Conservation (phyloP, 2,888 invertebrate genomes). For the Hedya salicella region DNA sequence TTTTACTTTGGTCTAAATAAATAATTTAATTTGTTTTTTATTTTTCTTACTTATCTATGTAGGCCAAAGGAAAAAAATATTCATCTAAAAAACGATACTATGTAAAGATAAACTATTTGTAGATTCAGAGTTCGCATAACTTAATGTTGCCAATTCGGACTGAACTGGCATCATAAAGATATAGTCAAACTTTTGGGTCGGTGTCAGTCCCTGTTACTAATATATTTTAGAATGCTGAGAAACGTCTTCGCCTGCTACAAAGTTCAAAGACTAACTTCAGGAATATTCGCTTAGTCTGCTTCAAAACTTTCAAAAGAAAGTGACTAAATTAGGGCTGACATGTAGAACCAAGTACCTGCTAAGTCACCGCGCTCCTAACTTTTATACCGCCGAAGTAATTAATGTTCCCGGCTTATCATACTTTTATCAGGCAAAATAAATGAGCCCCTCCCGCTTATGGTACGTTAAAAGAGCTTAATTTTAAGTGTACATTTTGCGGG, state of each 20-base stretch:
- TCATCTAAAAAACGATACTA: too few relatives aligned
- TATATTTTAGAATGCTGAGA: too few relatives aligned
- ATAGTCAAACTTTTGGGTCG: too few relatives aligned
- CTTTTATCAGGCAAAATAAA: conserved; percentile 43
- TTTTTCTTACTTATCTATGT: too few relatives aligned
- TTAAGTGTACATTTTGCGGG: conserved; percentile 40
- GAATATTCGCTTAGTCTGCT: not conserved
- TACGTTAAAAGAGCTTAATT: conserved; percentile 43
- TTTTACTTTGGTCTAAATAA: too few relatives aligned
- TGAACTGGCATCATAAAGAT: too few relatives aligned
- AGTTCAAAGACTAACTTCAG: not conserved
- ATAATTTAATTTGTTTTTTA: too few relatives aligned
- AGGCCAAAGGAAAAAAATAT: too few relatives aligned
- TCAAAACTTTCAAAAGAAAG: conserved; percentile 22
- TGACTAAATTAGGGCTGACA: conserved; percentile 23
- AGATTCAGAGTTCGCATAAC: too few relatives aligned
- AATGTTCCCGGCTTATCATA: conserved; percentile 42
- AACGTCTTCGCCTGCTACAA: not conserved
- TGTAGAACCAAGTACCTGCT: conserved; percentile 23
- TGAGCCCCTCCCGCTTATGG: conserved; percentile 40
- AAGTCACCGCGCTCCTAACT: conserved; percentile 29
- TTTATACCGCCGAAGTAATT: conserved; percentile 39
- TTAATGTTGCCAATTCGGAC: too few relatives aligned
- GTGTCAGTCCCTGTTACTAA: too few relatives aligned
- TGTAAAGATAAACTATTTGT: too few relatives aligned